Percentiles rank a stretch among this genome's conserved stretches.
These are phyloP conservation scores for Tichodroma muraria DNA, from an alignment of 2,113 vertebrate genomes.

Conservation along the genomic window DNA sequence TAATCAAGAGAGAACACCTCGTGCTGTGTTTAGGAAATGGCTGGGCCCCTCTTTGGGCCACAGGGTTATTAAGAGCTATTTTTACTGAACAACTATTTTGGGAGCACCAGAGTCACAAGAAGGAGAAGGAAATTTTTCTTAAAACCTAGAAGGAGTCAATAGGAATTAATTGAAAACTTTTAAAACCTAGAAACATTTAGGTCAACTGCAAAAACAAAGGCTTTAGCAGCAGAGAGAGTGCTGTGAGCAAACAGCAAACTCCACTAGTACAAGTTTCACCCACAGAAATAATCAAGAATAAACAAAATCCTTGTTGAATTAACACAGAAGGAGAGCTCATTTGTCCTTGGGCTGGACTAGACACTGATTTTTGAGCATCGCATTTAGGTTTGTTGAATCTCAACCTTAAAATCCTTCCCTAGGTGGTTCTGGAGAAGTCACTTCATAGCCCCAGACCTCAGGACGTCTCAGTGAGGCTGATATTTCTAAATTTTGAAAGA, in stretches of 20 bases:
- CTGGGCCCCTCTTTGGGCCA: background rate
- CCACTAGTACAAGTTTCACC: background rate
- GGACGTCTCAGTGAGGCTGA: background rate
- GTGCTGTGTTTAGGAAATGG: background rate
- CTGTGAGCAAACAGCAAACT: background rate
- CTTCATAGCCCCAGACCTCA: background rate
- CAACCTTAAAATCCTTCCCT: background rate
- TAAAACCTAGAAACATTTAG: background rate
- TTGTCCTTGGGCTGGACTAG: constrained; percentile 8
- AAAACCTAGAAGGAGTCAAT: background rate
- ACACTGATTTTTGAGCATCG: background rate
- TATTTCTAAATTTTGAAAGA: background rate
- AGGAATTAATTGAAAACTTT: background rate
- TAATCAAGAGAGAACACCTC: constrained; percentile 1
- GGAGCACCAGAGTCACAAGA: background rate
- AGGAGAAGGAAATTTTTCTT: background rate
- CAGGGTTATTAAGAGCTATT: background rate
- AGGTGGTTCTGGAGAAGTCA: background rate
- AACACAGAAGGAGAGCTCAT: background rate
- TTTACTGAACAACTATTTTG: background rate
- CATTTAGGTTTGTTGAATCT: background rate
- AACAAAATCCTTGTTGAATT: constrained; percentile 20
- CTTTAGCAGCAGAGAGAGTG: background rate
- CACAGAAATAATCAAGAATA: constrained; percentile 17
- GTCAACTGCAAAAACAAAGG: background rate